Evolutionary conservation across 2,888 invertebrate species (phyloP), one percentile per base, ranked within the genome.

Genomic region (Drosophila nr. medialis): DNA sequence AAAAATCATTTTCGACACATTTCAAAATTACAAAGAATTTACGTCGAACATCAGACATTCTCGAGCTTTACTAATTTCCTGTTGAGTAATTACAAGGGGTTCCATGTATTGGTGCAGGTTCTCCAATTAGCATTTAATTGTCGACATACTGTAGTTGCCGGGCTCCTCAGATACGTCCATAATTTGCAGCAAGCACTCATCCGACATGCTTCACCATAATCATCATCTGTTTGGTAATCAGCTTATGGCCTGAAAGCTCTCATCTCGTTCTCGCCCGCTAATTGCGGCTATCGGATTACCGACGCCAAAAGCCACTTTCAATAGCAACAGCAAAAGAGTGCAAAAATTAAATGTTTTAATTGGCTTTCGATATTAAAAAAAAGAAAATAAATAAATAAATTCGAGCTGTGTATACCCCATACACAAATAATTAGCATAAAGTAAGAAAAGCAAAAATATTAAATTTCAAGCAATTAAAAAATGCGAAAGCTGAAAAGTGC

Each of bases 391-490:
- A 36, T 53, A 24, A 53, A 60, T 40, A 27, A 55, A 75, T 49
- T 13, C 27, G 49, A 55, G 64, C 71, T 64, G 51, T 62, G 32
- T 10, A 32, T 50, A 61, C 40, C 64, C 70, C 72, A 86, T 75
- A 64, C 72, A 51, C 83, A 83, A 76, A 83, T 86, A 86, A 89
- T 86, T 90, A 90, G 90, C 86, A 90, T 77, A 77, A 86, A 75
- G 72, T 71, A 72, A 78, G 71, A 74, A 56, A 79, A 75, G 66
- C 66, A 68, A 45, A 80, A 86, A 87, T 87, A 87, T 87, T 90
- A 83, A 86, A 89, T 87, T 90, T 87, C 90, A 90, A 42, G 89
- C 81, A 90, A 90, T 86, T 84, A 89, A 90, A 86, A 85, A 77
- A 82, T 64, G 72, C 59, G 60, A 73, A 63, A 64, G 70, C 78